Evolutionary conservation across 2,113 vertebrate species (phyloP), one percentile per base, ranked within the genome.

Genomic region (Vanacampus margaritifer): DNA sequence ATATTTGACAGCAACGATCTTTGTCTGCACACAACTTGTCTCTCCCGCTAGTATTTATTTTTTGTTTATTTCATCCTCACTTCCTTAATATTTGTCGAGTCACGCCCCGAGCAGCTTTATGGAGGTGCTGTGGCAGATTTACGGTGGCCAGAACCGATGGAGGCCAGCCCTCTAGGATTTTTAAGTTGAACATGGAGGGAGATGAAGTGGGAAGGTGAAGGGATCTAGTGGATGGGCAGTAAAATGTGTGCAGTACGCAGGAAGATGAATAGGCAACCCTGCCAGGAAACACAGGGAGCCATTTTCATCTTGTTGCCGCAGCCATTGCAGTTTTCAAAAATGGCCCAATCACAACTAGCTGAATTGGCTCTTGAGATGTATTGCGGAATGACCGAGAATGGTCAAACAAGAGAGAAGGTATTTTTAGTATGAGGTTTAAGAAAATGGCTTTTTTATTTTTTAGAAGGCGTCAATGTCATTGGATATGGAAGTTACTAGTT

Each of bases 41-140:
- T 71, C 64, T 82, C 72, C 72, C 75, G 50, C 59, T 36, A 75
- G 80, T 62, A 84, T 84, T 81, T 79, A 86, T 86, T 79, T 80
- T 78, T 75, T 79, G 81, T 87, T 83, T 86, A 86, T 87, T 88
- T 81, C 54, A 82, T 84, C 76, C 71, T 76, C 80, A 80, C 82
- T 82, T 82, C 71, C 75, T 86, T 89, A 81, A 86, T 86, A 86
- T 88, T 88, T 90, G 83, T 86, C 74, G 83, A 89, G 86, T 81
- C 78, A 83, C 87, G 86, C 79, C 85, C 86, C 77, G 70, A 81
- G 79, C 86, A 83, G 78, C 82, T 89, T 88, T 83, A 88, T 84
- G 72, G 82, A 68, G 59, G 81, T 78, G 64, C 48, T 21, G 28
- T 75, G 76, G 72, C 84, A 87, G 87, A 90, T 89, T 89, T 87